Conservation (phyloP, 2,797 vertebrate species). For the Xiphorhynchus erythropygius region DNA sequence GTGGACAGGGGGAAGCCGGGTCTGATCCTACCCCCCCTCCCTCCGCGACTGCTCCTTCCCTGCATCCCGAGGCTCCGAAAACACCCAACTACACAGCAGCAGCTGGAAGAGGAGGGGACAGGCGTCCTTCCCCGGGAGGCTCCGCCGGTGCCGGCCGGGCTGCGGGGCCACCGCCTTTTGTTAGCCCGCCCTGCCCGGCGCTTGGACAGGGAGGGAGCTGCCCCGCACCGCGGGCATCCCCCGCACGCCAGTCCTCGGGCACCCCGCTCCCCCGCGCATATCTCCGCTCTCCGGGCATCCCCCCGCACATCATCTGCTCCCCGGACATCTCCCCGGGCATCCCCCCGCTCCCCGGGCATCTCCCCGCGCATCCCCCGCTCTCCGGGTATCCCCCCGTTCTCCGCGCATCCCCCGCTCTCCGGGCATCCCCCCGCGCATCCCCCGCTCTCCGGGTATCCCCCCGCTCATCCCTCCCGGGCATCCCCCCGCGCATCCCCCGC, state of each 20-base stretch:
- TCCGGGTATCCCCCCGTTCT: too few species aligned
- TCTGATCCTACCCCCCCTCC: background rate
- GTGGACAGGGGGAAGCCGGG: background rate
- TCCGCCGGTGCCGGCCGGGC: background rate
- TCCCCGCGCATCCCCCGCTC: too few species aligned
- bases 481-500: too few species aligned
- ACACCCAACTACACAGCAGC: fast-evolving
- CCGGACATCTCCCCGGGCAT: too few species aligned
- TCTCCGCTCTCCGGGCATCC: background rate
- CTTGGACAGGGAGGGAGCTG: background rate
- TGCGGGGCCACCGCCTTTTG: background rate
- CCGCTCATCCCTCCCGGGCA: background rate
- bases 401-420: background rate
- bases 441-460: too few species aligned
- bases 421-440: too few species aligned
- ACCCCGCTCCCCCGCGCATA: background rate
- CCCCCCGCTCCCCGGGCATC: too few species aligned
- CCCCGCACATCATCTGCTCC: too few species aligned
- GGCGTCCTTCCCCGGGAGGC: background rate
- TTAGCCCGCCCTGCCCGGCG: background rate
- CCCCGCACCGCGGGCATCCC: background rate
- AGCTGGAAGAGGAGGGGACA: background rate
- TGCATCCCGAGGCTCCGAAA: background rate
- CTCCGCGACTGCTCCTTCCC: background rate
- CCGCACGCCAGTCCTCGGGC: background rate